Evolutionary conservation across 23 tunicate genomes (phyloP).

Genomic region (Ciona savignyi): DNA sequence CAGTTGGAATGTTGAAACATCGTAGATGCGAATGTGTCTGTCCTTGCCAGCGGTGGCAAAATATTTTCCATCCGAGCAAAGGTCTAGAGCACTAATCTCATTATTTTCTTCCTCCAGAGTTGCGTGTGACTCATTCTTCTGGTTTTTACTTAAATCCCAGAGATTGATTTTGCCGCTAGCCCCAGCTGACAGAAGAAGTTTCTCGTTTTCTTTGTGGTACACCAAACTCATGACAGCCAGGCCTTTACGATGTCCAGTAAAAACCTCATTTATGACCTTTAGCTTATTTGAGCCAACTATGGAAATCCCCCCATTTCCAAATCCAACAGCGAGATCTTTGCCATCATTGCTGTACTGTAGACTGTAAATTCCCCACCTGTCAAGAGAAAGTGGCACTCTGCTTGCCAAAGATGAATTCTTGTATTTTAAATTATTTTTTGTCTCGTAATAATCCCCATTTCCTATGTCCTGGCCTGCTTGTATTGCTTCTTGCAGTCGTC

Average conservation of each 20-base stretch:
- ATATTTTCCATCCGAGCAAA: constrained; percentile 33
- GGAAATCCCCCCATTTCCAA: constrained; percentile 70
- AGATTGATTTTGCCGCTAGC: constrained; percentile 36
- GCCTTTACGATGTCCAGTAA: constrained; percentile 37
- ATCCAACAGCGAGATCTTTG: constrained; percentile 61
- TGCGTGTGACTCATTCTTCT: constrained; percentile 10
- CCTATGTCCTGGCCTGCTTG: constrained; percentile 15
- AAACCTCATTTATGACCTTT: constrained; percentile 6
- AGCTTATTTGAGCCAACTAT: constrained; percentile 7
- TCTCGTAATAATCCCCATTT: constrained; percentile 6
- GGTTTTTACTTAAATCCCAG: constrained; percentile 13
- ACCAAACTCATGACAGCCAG: constrained; percentile 49
- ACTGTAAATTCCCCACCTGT: constrained; percentile 57
- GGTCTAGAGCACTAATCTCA: constrained; percentile 67
- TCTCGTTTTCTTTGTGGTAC: constrained; percentile 11
- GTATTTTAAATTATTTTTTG: background rate
- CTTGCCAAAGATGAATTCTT: background rate
- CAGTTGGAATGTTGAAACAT: constrained; percentile 25
- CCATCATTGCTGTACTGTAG: constrained; percentile 39
- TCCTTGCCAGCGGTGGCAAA: constrained; percentile 88
- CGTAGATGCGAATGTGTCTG: constrained; percentile 62
- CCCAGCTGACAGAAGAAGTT: constrained; percentile 32
- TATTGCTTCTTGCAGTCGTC: constrained; percentile 18
- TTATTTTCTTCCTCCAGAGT: constrained; percentile 39
- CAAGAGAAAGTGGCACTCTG: constrained; percentile 21